Evolutionary conservation across 2,888 invertebrate genomes (phyloP).

Genomic region (Harpalus rufipes): DNA sequence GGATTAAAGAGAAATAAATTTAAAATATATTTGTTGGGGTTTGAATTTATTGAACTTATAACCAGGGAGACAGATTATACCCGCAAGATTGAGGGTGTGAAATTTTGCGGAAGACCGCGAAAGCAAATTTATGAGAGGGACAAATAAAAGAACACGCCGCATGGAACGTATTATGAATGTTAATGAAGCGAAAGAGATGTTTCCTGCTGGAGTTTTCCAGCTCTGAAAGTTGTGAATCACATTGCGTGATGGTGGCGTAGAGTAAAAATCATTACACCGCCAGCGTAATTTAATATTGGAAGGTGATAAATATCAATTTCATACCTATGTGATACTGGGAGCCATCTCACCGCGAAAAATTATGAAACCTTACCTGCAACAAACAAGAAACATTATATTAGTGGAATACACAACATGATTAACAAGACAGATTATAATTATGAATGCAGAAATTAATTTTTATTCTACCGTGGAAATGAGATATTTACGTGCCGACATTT

Average conservation of each 20-base stretch:
- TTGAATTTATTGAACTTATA: constrained; percentile 41
- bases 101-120: constrained; percentile 51
- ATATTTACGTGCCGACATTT: no score
- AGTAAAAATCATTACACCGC: constrained; percentile 38
- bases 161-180: constrained; percentile 52
- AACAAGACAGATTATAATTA: neutral
- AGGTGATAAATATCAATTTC: constrained; percentile 56
- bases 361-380: constrained; percentile 60
- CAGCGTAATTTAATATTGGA: constrained; percentile 32
- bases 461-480: neutral
- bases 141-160: constrained; percentile 54
- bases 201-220: constrained; percentile 7
- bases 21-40: constrained; percentile 32
- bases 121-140: constrained; percentile 49
- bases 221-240: constrained; percentile 1
- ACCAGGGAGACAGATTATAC: constrained; percentile 39
- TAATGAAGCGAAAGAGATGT: constrained; percentile 55
- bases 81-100: constrained; percentile 51
- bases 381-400: constrained; percentile 64
- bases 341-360: constrained; percentile 39
- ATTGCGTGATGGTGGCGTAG: neutral
- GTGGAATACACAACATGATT: neutral
- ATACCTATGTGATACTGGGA: constrained; percentile 43
- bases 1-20: constrained; percentile 33
- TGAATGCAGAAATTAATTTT: neutral